Percentiles rank a stretch among this genome's conserved stretches.
Conservation (phyloP, 2,797 vertebrate genomes). For the Pampus argenteus region DNA sequence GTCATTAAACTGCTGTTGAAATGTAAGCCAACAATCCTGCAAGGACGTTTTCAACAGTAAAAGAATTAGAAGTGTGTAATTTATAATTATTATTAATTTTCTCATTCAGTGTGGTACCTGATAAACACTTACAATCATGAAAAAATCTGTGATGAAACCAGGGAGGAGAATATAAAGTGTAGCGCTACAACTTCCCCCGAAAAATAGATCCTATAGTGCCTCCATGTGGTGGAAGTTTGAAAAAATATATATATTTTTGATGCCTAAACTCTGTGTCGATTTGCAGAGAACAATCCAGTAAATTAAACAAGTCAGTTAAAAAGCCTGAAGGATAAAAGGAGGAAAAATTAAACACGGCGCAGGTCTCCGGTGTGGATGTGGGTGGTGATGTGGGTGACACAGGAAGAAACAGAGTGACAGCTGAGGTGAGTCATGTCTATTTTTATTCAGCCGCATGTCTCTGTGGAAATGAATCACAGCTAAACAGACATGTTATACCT, state of each 20-base stretch:
- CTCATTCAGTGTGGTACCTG: not conserved
- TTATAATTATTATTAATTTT: not conserved
- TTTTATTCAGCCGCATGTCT: slow-evolving; percentile 79
- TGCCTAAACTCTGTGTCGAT: not conserved
- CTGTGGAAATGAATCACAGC: slow-evolving; percentile 63
- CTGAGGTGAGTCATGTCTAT: slow-evolving; percentile 80
- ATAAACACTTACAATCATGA: not conserved
- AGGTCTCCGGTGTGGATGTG: slow-evolving; percentile 8
- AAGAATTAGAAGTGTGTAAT: not conserved
- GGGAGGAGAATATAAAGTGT: not conserved
- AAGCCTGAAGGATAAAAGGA: slow-evolving; percentile 8
- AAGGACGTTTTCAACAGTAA: slow-evolving; percentile 17
- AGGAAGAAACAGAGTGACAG: slow-evolving; percentile 78
- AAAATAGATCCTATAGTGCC: slow-evolving; percentile 57
- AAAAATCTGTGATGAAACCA: not conserved
- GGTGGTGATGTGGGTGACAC: slow-evolving; percentile 54
- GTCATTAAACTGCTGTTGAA: slow-evolving; percentile 41
- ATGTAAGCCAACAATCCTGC: slow-evolving; percentile 33
- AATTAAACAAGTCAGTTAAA: not conserved
- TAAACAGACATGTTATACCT: slow-evolving; percentile 60
- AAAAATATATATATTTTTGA: slow-evolving; percentile 4
- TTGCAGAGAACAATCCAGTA: slow-evolving; percentile 7
- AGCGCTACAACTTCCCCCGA: not conserved
- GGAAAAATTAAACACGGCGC: not conserved
- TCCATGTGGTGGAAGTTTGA: slow-evolving; percentile 59